Conservation (phyloP, 2,797 vertebrate genomes). For the Tadarida brasiliensis region DNA sequence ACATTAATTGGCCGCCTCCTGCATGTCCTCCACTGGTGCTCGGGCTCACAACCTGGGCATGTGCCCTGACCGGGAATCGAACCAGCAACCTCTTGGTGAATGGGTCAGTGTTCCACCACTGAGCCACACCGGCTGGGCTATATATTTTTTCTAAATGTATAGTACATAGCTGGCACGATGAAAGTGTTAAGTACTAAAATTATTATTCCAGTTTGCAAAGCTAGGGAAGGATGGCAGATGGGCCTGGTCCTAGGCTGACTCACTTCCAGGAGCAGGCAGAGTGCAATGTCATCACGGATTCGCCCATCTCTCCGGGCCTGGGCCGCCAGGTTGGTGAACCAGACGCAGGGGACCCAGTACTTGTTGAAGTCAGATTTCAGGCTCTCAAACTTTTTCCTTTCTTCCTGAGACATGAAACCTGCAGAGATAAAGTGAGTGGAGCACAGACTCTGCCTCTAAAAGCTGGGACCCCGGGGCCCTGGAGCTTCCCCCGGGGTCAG, state of each 20-base stretch:
- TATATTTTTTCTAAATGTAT: too few species aligned
- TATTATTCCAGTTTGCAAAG: background rate
- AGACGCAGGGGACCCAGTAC: conserved; percentile 96
- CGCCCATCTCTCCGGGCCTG: conserved; percentile 91
- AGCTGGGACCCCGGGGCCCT: background rate
- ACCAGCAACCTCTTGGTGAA: too few species aligned
- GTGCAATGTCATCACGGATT: conserved; percentile 92
- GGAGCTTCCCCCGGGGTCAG: background rate
- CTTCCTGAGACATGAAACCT: conserved; percentile 93
- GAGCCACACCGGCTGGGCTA: too few species aligned
- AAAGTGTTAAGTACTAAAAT: background rate
- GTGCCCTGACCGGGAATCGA: too few species aligned
- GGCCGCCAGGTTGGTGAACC: conserved; percentile 94
- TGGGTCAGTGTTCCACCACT: too few species aligned
- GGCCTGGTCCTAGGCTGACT: conserved; percentile 53
- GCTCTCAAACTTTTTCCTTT: conserved; percentile 91
- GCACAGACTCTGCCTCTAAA: background rate
- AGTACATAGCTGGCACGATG: background rate
- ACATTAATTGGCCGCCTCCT: too few species aligned
- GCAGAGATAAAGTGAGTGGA: background rate
- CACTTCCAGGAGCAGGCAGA: conserved; percentile 94
- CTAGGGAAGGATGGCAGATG: background rate
- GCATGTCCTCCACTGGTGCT: too few species aligned
- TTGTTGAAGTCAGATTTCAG: conserved; percentile 95
- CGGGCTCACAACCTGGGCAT: too few species aligned